Conservation (phyloP, 2,113 vertebrate genomes). For the Cyprinodon variegatus region DNA sequence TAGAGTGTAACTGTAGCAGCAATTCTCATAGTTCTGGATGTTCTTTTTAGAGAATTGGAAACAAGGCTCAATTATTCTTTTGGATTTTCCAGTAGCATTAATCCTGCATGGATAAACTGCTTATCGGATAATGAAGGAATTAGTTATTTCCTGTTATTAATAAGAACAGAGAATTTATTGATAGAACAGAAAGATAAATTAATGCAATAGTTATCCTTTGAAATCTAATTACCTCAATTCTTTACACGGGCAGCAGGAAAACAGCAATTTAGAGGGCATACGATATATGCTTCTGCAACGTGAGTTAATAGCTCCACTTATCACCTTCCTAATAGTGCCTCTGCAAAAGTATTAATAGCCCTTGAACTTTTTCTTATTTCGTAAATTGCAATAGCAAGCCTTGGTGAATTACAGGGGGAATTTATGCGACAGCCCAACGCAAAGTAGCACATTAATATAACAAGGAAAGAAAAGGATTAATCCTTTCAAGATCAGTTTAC, state of each 20-base stretch:
- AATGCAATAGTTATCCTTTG: constrained; percentile 12
- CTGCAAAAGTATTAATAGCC: background rate
- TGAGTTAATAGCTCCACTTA: background rate
- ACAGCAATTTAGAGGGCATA: background rate
- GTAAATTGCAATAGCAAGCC: background rate
- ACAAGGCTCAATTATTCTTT: constrained; percentile 10
- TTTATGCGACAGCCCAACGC: no score
- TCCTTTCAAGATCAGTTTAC: no score
- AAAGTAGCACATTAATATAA: background rate
- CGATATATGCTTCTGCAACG: constrained; percentile 1
- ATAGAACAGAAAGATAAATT: constrained; percentile 37
- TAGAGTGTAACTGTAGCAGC: background rate
- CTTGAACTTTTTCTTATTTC: background rate
- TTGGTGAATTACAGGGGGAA: background rate
- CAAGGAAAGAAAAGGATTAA: no score
- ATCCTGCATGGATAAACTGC: constrained; percentile 45
- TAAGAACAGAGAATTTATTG: background rate
- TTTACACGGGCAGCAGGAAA: background rate
- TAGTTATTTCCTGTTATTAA: constrained; percentile 46
- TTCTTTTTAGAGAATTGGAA: constrained; percentile 1
- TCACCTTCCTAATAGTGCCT: background rate
- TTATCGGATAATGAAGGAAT: constrained; percentile 40
- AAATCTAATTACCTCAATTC: constrained; percentile 24
- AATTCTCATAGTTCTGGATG: background rate
- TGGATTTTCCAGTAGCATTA: constrained; percentile 34